Conservation (phyloP, 2,888 invertebrate genomes). For the Lasioglossum villosulum region DNA sequence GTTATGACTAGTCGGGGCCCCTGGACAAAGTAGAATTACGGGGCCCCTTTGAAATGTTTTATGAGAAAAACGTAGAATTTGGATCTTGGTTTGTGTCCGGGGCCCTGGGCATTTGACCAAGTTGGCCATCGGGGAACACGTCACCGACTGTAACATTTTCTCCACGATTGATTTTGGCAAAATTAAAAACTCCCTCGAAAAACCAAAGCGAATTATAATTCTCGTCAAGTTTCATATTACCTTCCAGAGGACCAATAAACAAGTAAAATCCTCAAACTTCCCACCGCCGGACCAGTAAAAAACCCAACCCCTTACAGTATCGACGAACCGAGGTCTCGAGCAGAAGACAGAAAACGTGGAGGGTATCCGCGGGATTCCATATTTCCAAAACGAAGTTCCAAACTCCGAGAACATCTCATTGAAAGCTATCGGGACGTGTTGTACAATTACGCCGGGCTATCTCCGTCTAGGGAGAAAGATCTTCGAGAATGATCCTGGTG, state of each 20-base stretch:
- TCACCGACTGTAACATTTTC: too few species aligned
- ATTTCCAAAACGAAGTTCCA: conserved; percentile 7
- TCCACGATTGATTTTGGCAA: background rate
- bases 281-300: background rate
- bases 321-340: background rate
- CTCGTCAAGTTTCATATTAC: background rate
- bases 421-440: conserved; percentile 37
- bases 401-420: conserved; percentile 11
- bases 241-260: background rate
- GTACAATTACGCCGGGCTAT: conserved; percentile 30
- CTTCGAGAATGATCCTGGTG: conserved; percentile 48
- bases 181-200: background rate
- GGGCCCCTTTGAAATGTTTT: too few species aligned
- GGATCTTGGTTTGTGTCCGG: too few species aligned
- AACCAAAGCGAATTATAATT: background rate
- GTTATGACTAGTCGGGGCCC: too few species aligned
- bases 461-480: conserved; percentile 48
- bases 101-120: too few species aligned
- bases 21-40: too few species aligned
- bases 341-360: background rate
- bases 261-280: background rate
- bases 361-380: background rate
- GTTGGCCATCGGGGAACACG: too few species aligned
- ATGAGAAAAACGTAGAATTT: too few species aligned
- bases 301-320: background rate